These are phyloP conservation scores for Idaea biselata DNA, from an alignment of 2,888 invertebrate genomes.

Conservation along the genomic window DNA sequence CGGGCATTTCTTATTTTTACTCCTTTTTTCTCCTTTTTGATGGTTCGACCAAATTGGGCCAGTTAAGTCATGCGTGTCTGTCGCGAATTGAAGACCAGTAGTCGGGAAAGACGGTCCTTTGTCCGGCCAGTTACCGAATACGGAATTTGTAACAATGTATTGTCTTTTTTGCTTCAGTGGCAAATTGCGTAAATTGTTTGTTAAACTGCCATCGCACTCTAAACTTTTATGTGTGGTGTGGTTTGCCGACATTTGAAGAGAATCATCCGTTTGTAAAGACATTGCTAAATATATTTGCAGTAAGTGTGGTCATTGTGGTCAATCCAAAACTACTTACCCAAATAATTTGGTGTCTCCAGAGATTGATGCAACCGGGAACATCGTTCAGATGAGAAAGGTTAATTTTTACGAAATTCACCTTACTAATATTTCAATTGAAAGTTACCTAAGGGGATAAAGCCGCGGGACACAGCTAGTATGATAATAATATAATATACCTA, in stretches of 20 bases:
- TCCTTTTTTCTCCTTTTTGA: conserved; percentile 24
- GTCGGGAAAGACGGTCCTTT: conserved; percentile 34
- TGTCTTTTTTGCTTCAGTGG: conserved; percentile 46
- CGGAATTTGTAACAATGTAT: conserved; percentile 34
- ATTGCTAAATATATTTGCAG: too few species aligned
- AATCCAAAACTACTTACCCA: too few species aligned
- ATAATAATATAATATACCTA: too few species aligned
- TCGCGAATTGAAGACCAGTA: conserved; percentile 68
- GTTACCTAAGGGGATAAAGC: too few species aligned
- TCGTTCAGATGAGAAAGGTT: too few species aligned
- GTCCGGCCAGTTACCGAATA: conserved; percentile 54
- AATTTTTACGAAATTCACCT: too few species aligned
- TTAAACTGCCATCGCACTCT: neutral
- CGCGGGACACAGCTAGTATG: too few species aligned
- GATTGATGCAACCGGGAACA: too few species aligned
- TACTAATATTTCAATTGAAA: too few species aligned
- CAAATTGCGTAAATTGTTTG: conserved; percentile 64
- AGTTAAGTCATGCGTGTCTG: conserved; percentile 60
- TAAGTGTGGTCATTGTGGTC: too few species aligned
- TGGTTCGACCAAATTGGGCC: conserved; percentile 56
- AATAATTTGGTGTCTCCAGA: too few species aligned
- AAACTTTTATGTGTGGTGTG: neutral
- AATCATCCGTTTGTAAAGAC: too few species aligned
- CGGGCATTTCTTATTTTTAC: conserved; percentile 41
- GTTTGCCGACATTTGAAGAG: neutral